phyloP scores from a whole-genome alignment of 1,140 invertebrate species.

The Orchestia grillus region DNA sequence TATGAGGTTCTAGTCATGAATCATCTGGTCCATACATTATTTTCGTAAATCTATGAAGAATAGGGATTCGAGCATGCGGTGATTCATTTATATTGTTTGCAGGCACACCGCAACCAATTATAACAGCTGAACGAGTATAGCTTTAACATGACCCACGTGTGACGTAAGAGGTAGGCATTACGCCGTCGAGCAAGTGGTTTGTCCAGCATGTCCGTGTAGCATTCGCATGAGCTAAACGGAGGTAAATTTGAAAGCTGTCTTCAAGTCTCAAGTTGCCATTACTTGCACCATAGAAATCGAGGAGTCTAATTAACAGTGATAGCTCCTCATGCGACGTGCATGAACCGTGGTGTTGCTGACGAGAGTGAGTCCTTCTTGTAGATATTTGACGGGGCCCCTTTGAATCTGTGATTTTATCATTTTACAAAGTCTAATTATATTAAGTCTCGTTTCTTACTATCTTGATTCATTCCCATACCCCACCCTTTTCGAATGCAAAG shows the following conservation, averaged over 20 bases:
- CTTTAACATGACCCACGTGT: not conserved
- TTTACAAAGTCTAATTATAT: conserved; percentile 42
- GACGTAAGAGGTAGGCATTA: too few relatives aligned
- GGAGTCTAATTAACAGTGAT: too few relatives aligned
- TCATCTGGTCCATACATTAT: not conserved
- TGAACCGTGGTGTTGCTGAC: too few relatives aligned
- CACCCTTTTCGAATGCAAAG: not conserved
- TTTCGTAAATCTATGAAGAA: not conserved
- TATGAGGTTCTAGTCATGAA: not conserved
- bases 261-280: too few relatives aligned
- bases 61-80: not conserved
- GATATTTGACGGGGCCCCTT: not conserved
- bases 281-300: too few relatives aligned
- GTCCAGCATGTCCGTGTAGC: too few relatives aligned
- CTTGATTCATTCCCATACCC: not conserved
- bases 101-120: not conserved
- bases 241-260: too few relatives aligned
- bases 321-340: too few relatives aligned
- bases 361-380: not conserved
- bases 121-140: not conserved
- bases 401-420: conserved; percentile 52
- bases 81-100: not conserved
- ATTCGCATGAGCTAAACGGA: too few relatives aligned
- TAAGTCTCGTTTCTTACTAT: not conserved
- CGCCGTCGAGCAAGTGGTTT: too few relatives aligned